These are phyloP conservation scores for Galaxias olidus DNA, from an alignment of 2,797 vertebrate genomes.

Conservation along the genomic window DNA sequence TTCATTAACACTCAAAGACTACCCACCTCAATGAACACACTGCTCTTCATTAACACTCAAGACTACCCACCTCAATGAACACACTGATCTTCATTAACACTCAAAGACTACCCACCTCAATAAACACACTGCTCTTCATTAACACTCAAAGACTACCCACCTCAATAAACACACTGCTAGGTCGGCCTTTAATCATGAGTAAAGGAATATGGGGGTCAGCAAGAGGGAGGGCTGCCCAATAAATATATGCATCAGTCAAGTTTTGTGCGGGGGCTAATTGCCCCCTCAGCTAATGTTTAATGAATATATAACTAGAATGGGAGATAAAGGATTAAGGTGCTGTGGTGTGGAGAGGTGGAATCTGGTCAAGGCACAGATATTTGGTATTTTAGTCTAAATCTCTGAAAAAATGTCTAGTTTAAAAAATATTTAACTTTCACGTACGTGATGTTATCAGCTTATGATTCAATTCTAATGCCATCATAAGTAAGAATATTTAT, in stretches of 20 bases:
- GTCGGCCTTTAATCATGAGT: conserved; percentile 10
- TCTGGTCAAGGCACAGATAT: no score
- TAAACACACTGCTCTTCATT: conserved; percentile 6
- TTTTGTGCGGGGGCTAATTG: conserved; percentile 76
- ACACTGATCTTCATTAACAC: conserved; percentile 3
- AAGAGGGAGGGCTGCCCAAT: conserved; percentile 53
- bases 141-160: no score
- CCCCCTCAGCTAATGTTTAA: conserved; percentile 83
- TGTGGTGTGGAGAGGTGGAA: not conserved
- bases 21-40: conserved; percentile 5
- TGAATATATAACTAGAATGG: conserved; percentile 67
- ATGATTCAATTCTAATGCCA: no score
- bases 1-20: no score
- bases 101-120: not conserved
- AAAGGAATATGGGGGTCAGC: conserved; percentile 33
- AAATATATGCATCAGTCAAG: conserved; percentile 79
- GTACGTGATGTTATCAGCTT: no score
- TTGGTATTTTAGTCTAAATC: no score
- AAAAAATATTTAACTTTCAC: no score
- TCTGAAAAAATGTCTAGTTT: no score
- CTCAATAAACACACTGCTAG: conserved; percentile 9
- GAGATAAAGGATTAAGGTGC: conserved; percentile 25
- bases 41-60: not conserved
- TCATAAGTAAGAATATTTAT: no score
- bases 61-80: not conserved